These are phyloP conservation scores for Syngnathus acus DNA, from an alignment of 2,797 vertebrate species.

Conservation along the genomic window DNA sequence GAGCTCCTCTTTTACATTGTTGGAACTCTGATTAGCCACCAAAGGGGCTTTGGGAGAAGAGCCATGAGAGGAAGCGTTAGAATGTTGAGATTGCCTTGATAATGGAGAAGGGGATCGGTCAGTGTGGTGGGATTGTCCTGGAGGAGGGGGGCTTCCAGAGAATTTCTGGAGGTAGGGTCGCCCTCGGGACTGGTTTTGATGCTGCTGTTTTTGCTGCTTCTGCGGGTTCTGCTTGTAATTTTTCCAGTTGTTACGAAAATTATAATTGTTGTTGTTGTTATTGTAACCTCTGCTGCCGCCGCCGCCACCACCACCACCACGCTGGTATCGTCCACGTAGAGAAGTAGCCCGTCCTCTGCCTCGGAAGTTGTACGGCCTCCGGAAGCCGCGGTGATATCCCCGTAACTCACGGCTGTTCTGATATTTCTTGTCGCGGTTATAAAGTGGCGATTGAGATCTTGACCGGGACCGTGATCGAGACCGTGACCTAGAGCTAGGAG, in stretches of 20 bases:
- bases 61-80: constrained; percentile 82
- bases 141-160: constrained; percentile 78
- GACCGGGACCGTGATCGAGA: constrained; percentile 90
- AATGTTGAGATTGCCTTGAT: constrained; percentile 79
- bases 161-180: constrained; percentile 79
- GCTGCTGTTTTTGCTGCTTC: constrained; percentile 67
- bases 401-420: constrained; percentile 91
- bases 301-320: constrained; percentile 67
- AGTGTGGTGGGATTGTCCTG: constrained; percentile 77
- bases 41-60: constrained; percentile 80
- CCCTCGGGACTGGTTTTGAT: constrained; percentile 69
- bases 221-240: constrained; percentile 81
- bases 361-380: constrained; percentile 92
- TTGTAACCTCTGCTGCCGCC: constrained; percentile 12
- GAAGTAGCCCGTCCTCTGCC: constrained; percentile 87
- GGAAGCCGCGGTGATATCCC: constrained; percentile 90
- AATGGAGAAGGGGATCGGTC: constrained; percentile 87
- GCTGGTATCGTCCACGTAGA: constrained; percentile 89
- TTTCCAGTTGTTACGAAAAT: constrained; percentile 92
- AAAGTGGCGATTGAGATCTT: constrained; percentile 88
- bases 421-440: constrained; percentile 91
- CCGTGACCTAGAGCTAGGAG: constrained; percentile 88
- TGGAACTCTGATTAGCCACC: constrained; percentile 76
- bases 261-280: constrained; percentile 81
- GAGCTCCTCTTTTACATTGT: constrained; percentile 73